Evolutionary conservation across 2,113 vertebrate species (phyloP), one percentile per base, ranked within the genome.

Genomic region (Calyptomena viridis): DNA sequence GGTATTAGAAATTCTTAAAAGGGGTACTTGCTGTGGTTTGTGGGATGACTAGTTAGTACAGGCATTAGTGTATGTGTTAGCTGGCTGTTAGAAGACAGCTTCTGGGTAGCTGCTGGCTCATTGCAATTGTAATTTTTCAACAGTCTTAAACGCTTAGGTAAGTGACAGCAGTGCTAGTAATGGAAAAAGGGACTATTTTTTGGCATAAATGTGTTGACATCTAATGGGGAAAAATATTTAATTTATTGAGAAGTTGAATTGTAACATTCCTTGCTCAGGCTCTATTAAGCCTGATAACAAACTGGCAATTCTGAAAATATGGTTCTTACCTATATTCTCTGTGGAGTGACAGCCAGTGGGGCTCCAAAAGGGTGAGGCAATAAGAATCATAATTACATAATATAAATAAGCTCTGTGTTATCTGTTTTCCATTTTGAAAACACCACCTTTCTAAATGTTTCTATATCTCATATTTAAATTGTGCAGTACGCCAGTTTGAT

Each of bases 381-480:
- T 96, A 94, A 96, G 77, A 93, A 97, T 59, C 69, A n/a, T 93
- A 95, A 97, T 97, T 97, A 93, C 66, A 64, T 95, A 73, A 89
- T 94, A 94, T 93, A 97, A 97, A 96, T 94, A 94, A 97, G 47
- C 31, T 93, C 84, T 92, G 44, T 47, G 62, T 79, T 97, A 66
- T 50, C 77, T 97, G n/a, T 86, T 95, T 97, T 94, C 78, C 28
- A 28, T 88, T 96, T 97, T 93, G 68, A 95, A 97, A 98, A 92
- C 73, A 72, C 37, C 62, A 94, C 74, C 84, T 97, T 95, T 95
- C 95, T 95, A 14, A 86, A 46, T 74, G 50, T 93, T 96, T 81
- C 42, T 89, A 25, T 88, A 56, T 67, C 85, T 91, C 56, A 10
- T 74, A 62, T 64, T 73, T 85, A 80, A 95, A 85, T 89, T 40